Evolutionary conservation across 2,888 invertebrate genomes (phyloP).

Genomic region (Pristionchus arcanus): DNA sequence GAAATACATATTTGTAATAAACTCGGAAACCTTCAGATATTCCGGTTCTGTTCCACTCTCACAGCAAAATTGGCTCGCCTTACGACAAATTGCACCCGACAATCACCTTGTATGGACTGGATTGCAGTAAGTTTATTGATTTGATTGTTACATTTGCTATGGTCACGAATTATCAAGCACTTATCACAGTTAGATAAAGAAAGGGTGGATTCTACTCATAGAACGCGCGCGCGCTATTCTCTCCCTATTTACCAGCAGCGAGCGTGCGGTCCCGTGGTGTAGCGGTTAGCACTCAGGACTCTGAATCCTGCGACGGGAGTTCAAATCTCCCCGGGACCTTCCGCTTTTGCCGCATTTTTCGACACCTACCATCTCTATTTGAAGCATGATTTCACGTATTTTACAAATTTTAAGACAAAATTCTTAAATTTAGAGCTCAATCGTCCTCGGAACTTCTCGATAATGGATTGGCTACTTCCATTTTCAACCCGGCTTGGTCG

Average conservation of each 20-base stretch:
- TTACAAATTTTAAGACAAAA: background rate
- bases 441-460: background rate
- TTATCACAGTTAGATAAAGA: background rate
- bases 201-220: background rate
- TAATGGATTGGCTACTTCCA: background rate
- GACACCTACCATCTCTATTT: background rate
- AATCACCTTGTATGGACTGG: conserved; percentile 10
- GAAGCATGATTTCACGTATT: background rate
- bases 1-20: background rate
- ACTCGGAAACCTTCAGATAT: conserved; percentile 5
- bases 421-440: too few relatives aligned
- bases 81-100: background rate
- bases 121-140: background rate
- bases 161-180: background rate
- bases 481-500: conserved; percentile 20
- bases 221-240: background rate
- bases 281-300: conserved; percentile 75
- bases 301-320: conserved; percentile 74
- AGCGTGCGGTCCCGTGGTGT: conserved; percentile 66
- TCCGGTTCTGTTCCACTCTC: background rate
- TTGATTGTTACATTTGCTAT: background rate
- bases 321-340: conserved; percentile 67
- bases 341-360: conserved; percentile 27
- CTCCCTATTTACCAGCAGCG: background rate
- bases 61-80: background rate